Base-by-base conservation (phyloP, 1,140 invertebrate genomes). In the Papilio machaon region DNA sequence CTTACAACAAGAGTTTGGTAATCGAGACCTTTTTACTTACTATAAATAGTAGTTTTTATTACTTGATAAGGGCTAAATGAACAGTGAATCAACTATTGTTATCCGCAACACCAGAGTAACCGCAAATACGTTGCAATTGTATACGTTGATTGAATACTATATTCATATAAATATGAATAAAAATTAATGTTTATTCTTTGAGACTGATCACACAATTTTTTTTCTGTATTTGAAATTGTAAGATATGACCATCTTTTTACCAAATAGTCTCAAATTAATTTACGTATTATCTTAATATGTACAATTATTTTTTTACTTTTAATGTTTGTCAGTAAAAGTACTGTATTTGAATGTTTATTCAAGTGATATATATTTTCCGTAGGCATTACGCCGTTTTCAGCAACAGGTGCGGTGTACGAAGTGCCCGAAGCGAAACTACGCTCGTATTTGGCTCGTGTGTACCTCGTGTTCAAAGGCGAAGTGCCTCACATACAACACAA, bases 401-500 rank as follows among this genome's bases (percentile, higher is more conserved):
- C 87, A 0, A 85, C 85, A 52, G 87, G 87, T 0, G 77, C 85
- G 0, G 64, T 86, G 8, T 84, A 86, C 2, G 91, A 92, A 54
- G 86, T 90, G 13, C 84, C 91, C 0, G 90, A 92, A 38, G 80
- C 88, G 0, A 92, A 91, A 73, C 79, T 94, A 2, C 87, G 91
- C 0, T 84, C 86, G 2, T 94, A 92, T 81, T 81, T 94, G 9
- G 75, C 83, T 19, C 87, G 89, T 0, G 92, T 94, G 17, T 93
- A 94, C 80, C 79, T 83, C 70, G 91, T 89, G 0, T 92, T 94
- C 83, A 94, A 94, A 79, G 92, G 92, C 0, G 91, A 94, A 83
- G 89, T 93, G 35, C 91, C 92, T 0, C 91, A 94, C 64, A 83
- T 92, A 38, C 88, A 91, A 30, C 91, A 92, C 81, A 81, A 91